Evolutionary conservation across 2,888 invertebrate species (phyloP).

Genomic region (Drosophila tripunctata): DNA sequence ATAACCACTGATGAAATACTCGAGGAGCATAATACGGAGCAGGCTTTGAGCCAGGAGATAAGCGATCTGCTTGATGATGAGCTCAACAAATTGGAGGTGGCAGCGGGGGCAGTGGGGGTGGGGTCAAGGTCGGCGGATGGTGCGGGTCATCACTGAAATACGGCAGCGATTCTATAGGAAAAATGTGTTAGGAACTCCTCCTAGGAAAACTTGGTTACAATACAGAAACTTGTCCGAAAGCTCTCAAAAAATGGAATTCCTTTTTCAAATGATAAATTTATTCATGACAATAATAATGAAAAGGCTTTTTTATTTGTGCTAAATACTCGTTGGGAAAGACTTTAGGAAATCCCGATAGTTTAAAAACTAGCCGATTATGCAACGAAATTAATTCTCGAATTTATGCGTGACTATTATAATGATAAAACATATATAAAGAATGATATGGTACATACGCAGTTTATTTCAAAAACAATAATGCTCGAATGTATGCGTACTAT

Average conservation of each 20-base stretch:
- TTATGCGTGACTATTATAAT: too few species aligned
- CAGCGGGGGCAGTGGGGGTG: not conserved
- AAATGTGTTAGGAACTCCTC: not conserved
- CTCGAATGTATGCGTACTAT: conserved; percentile 31
- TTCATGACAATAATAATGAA: not conserved
- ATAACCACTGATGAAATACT: conserved; percentile 82
- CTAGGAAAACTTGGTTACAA: not conserved
- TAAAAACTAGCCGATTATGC: not conserved
- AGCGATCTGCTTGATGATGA: conserved; percentile 83
- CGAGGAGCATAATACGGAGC: conserved; percentile 78
- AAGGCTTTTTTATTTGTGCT: not conserved
- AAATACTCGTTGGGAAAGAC: conserved; percentile 13
- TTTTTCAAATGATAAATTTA: not conserved
- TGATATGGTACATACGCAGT: too few species aligned
- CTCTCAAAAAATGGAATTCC: not conserved
- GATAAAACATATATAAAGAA: too few species aligned
- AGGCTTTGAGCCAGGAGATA: conserved; percentile 81
- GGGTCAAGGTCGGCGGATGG: conserved; percentile 7
- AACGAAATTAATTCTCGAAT: conserved; percentile 12
- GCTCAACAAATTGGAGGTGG: conserved; percentile 74
- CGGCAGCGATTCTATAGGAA: not conserved
- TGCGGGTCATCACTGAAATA: conserved; percentile 39
- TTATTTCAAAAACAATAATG: too few species aligned
- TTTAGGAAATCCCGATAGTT: too few species aligned
- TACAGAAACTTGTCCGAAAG: conserved; percentile 1